Evolutionary conservation across 2,888 invertebrate genomes (phyloP).

Genomic region (Uropetala carovei): DNA sequence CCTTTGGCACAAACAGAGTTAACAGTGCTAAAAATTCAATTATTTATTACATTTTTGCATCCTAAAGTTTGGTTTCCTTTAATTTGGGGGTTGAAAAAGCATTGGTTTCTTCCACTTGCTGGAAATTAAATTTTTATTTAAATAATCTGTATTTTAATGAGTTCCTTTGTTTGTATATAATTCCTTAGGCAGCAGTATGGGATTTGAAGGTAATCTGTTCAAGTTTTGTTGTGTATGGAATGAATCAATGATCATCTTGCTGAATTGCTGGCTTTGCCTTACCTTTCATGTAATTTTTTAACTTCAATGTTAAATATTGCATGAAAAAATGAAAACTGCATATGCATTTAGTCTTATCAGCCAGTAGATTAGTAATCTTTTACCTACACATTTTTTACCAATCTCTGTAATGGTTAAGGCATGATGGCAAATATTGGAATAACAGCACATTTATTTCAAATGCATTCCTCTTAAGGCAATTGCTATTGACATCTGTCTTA

Average conservation of each 20-base stretch:
- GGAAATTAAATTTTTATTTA: not conserved
- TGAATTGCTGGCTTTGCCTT: slow-evolving; percentile 41
- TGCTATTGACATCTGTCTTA: too few relatives aligned
- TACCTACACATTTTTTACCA: not conserved
- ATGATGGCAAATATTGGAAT: not conserved
- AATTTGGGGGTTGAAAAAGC: slow-evolving; percentile 32
- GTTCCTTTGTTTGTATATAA: slow-evolving; percentile 66
- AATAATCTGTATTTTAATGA: slow-evolving; percentile 29
- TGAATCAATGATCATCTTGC: slow-evolving; percentile 49
- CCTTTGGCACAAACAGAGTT: slow-evolving; percentile 39
- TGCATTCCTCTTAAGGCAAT: too few relatives aligned
- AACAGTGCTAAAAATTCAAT: not conserved
- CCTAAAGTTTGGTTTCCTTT: slow-evolving; percentile 7
- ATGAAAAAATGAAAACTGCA: not conserved
- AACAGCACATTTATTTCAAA: not conserved
- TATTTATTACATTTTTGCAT: slow-evolving; percentile 12
- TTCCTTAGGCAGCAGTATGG: slow-evolving; percentile 68
- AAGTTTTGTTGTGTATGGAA: slow-evolving; percentile 51
- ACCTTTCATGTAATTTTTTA: slow-evolving; percentile 26
- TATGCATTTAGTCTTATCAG: not conserved
- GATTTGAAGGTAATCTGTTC: slow-evolving; percentile 67
- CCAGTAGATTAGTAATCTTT: not conserved
- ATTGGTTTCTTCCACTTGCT: slow-evolving; percentile 40
- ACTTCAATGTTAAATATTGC: slow-evolving; percentile 41
- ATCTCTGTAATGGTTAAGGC: not conserved